Conservation (phyloP, 2,888 invertebrate species). For the Hecatera dysodea region DNA sequence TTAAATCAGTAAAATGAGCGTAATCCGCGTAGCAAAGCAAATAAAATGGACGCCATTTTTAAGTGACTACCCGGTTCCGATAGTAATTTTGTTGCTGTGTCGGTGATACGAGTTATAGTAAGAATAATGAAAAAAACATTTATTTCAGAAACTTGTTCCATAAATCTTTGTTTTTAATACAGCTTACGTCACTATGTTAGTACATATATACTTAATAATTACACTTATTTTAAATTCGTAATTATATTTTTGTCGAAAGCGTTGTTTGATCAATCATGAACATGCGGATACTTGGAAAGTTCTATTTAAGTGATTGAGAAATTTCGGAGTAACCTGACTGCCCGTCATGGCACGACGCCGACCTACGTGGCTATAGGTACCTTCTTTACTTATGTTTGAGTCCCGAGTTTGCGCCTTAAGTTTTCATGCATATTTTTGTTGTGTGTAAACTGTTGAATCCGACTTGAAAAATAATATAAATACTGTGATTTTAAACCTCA, state of each 20-base stretch:
- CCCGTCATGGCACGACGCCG: background rate
- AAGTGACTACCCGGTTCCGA: background rate
- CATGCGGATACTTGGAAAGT: background rate
- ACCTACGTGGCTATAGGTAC: background rate
- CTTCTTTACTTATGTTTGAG: background rate
- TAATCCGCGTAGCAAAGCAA: background rate
- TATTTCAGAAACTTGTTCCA: too few relatives aligned
- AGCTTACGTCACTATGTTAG: too few relatives aligned
- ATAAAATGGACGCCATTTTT: conserved; percentile 41
- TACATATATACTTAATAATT: too few relatives aligned
- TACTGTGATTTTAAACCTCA: too few relatives aligned
- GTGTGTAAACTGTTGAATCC: too few relatives aligned
- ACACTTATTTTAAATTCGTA: too few relatives aligned
- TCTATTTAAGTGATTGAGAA: background rate
- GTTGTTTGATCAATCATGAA: background rate
- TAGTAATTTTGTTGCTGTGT: background rate
- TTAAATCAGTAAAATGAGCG: background rate
- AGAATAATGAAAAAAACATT: too few relatives aligned
- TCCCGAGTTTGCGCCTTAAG: background rate
- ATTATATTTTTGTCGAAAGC: background rate
- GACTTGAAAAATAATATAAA: too few relatives aligned
- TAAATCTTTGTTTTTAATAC: too few relatives aligned
- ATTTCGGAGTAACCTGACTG: background rate
- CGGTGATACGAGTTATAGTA: too few relatives aligned
- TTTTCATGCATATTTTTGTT: too few relatives aligned